phyloP scores from a whole-genome alignment of 2,888 invertebrate genomes.

The Temnothorax unifasciatus region DNA sequence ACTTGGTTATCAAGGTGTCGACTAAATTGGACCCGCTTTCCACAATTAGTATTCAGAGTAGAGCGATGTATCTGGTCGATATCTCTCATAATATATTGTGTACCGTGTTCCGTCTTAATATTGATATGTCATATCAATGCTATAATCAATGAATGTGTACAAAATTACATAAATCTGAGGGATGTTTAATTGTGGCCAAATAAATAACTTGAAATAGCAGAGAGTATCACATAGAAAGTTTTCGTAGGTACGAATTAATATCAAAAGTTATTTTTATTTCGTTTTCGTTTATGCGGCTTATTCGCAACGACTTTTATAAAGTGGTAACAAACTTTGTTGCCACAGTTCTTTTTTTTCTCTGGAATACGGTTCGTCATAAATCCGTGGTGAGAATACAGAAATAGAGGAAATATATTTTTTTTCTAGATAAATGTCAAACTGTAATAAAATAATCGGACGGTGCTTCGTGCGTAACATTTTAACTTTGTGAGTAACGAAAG shows the following conservation, averaged over 20 bases:
- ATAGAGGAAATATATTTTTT: slow-evolving; percentile 7
- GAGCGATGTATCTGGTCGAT: neutral
- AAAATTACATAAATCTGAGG: neutral
- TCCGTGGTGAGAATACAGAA: slow-evolving; percentile 39
- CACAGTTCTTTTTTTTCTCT: neutral
- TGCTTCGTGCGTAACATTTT: slow-evolving; percentile 66
- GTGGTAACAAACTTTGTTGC: slow-evolving; percentile 29
- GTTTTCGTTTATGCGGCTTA: slow-evolving; percentile 1
- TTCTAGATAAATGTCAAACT: slow-evolving; percentile 33
- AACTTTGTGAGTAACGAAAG: slow-evolving; percentile 55
- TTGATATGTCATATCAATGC: neutral
- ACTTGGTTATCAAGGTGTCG: slow-evolving; percentile 73
- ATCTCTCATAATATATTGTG: slow-evolving; percentile 9
- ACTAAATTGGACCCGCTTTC: slow-evolving; percentile 70
- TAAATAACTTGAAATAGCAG: neutral
- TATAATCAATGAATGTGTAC: neutral
- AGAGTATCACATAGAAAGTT: neutral
- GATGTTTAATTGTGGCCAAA: neutral
- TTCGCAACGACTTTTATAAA: neutral
- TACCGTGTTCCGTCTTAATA: neutral
- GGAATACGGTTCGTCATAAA: slow-evolving; percentile 23
- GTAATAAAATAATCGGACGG: slow-evolving; percentile 50
- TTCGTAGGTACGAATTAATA: slow-evolving; percentile 1
- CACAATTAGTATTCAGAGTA: slow-evolving; percentile 61
- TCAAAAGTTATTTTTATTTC: slow-evolving; percentile 11